Base-by-base conservation (phyloP, 2,113 vertebrate genomes). In the Hippopotamus amphibius region DNA sequence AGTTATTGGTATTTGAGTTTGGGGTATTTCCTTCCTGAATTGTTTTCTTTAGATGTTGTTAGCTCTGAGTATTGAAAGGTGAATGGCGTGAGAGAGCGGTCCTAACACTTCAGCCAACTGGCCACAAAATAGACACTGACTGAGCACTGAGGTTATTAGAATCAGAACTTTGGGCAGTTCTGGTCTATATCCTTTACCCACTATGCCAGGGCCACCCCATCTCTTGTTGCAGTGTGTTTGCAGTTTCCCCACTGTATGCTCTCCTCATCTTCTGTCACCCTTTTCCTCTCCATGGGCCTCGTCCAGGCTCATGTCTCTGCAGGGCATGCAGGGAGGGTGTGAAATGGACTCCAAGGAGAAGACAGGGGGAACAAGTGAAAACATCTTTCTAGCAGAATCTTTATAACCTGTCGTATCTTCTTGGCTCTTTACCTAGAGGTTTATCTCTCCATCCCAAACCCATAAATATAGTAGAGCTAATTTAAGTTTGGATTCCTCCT, bases 31-130 rank as follows among this genome's bases (percentile, higher is more conserved):
- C 63, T 96, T 97, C 59, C 33, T 84, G 16, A 59, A 33, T 79
- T 28, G 30, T 86, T 97, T 89, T 83, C 55, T 87, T 57, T 65
- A 46, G 96, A 57, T 88, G 46, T 61, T 46, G 24, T 94, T 37
- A 92, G 41, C 33, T 48, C 61, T 88, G 69, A 80, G 63, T 46
- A 55, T 80, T 90, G 28, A 55, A 30, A 81, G 9, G 65, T 61
- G 59, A 79, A 41, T 84, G 24, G n/a, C 65, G 68, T 71, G 50
- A 59, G 43, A 88, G 85, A 63, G 28, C 71, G 33, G 55, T 48
- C n/a, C 48, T 48, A 66, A 66, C 0, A 13, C 9, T 68, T 91
- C 7, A 59, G 61, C 16, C 53, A 63, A 61, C 50, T 71, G 43
- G 33, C 84, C 84, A 41, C 57, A 77, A 68, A 84, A 19, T 43